phyloP scores from a whole-genome alignment of 2,888 invertebrate species.

The Drosophila pegasa region DNA sequence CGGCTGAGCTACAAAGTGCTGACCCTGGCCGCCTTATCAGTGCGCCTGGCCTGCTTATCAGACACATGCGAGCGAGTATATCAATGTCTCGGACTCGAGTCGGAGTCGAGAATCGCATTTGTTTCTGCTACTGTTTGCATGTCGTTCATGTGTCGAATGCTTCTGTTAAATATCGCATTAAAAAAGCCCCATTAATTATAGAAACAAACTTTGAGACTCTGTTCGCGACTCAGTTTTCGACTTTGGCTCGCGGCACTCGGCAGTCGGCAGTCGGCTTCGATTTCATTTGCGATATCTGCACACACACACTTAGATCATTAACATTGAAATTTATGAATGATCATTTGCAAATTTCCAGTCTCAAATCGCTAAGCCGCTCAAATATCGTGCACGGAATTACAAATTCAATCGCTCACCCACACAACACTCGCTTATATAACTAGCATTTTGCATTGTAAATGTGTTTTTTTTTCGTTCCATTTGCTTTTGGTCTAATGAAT shows the following conservation, averaged over 20 bases:
- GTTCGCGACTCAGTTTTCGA: slow-evolving; percentile 24
- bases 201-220: slow-evolving; percentile 47
- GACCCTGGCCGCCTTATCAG: slow-evolving; percentile 56
- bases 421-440: slow-evolving; percentile 53
- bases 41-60: slow-evolving; percentile 49
- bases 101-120: slow-evolving; percentile 33
- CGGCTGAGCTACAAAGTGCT: neutral
- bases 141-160: slow-evolving; percentile 20
- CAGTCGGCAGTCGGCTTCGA: slow-evolving; percentile 17
- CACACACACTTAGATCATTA: slow-evolving; percentile 46
- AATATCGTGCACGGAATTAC: slow-evolving; percentile 51
- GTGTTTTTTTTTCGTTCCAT: neutral
- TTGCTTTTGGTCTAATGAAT: slow-evolving; percentile 34
- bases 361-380: slow-evolving; percentile 28
- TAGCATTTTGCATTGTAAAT: slow-evolving; percentile 51
- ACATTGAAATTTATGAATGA: slow-evolving; percentile 72
- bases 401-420: slow-evolving; percentile 36
- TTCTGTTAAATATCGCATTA: slow-evolving; percentile 46
- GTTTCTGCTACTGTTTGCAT: slow-evolving; percentile 59
- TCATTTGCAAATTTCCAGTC: slow-evolving; percentile 37
- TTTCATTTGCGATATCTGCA: slow-evolving; percentile 40
- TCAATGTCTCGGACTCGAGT: slow-evolving; percentile 18
- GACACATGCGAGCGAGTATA: slow-evolving; percentile 17
- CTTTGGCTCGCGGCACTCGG: neutral
- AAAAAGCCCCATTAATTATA: slow-evolving; percentile 69